Conservation (phyloP, 2,797 vertebrate species). For the Anableps anableps region DNA sequence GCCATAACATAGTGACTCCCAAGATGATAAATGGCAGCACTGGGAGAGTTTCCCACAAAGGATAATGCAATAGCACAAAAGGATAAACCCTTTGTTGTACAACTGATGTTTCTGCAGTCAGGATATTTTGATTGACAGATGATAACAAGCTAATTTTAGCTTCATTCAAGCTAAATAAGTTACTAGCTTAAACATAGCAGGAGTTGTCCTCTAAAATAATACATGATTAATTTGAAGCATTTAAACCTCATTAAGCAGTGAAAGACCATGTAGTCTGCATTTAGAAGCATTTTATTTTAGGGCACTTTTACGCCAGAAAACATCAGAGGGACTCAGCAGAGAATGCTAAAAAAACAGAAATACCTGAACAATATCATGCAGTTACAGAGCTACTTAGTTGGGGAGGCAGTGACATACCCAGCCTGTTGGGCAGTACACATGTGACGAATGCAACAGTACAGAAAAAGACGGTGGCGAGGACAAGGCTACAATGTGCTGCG, state of each 20-base stretch:
- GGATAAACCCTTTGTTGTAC: neutral
- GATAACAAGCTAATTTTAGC: neutral
- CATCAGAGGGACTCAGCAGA: neutral
- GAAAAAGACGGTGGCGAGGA: neutral
- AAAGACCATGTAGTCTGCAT: neutral
- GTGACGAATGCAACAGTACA: neutral
- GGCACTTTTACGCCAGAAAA: neutral
- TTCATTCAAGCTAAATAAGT: neutral
- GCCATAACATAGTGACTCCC: constrained; percentile 42
- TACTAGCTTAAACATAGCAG: neutral
- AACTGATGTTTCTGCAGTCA: neutral
- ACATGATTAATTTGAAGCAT: neutral
- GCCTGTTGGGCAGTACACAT: neutral
- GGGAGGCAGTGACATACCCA: neutral
- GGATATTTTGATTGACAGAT: neutral
- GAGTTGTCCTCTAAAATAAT: neutral
- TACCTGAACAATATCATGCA: neutral
- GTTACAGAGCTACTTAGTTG: neutral
- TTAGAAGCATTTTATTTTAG: neutral
- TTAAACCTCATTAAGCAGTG: neutral
- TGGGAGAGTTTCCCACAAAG: constrained; percentile 1
- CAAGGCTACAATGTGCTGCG: neutral
- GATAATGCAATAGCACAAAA: constrained; percentile 20
- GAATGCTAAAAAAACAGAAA: neutral
- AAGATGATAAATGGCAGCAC: constrained; percentile 33